These are phyloP conservation scores for Daktulosphaira vitifoliae DNA, from an alignment of 1,140 invertebrate genomes.

Conservation along the genomic window DNA sequence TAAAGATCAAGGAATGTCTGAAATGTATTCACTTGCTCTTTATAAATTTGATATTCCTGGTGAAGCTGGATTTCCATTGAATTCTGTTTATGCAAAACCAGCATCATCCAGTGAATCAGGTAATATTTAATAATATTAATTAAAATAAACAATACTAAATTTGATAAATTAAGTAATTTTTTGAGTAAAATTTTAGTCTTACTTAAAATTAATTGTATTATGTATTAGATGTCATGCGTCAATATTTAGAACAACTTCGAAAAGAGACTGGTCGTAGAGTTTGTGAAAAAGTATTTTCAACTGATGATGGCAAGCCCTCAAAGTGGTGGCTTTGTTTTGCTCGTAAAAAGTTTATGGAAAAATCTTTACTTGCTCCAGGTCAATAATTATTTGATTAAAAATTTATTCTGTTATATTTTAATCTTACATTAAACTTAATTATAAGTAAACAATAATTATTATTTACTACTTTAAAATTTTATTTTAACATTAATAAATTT, in stretches of 20 bases:
- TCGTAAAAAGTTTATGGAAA: constrained; percentile 99
- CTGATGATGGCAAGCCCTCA: constrained; percentile 86
- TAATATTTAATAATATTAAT: constrained; percentile 41
- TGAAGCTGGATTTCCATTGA: constrained; percentile 91
- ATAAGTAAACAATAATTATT: too few species aligned
- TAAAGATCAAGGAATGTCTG: constrained; percentile 82
- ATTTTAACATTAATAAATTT: too few species aligned
- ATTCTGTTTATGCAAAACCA: constrained; percentile 92
- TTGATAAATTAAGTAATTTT: too few species aligned
- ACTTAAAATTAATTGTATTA: too few species aligned
- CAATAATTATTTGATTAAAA: constrained; percentile 45
- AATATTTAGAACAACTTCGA: constrained; percentile 87
- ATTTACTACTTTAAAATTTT: too few species aligned
- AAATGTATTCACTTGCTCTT: constrained; percentile 93
- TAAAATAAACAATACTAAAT: too few species aligned
- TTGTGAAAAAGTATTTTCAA: constrained; percentile 82
- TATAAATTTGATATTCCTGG: constrained; percentile 95
- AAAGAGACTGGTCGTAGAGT: constrained; percentile 89
- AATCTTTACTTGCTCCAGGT: constrained; percentile 77
- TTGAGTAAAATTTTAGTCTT: too few species aligned
- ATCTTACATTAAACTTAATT: constrained; percentile 7
- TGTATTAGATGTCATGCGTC: constrained; percentile 70
- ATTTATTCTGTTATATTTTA: neutral
- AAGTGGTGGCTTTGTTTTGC: constrained; percentile 99
- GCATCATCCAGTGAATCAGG: constrained; percentile 65